Percentiles rank a stretch among this genome's conserved stretches.
Evolutionary conservation across 2,797 vertebrate species (phyloP).

Genomic region (Adrianichthys oophorus): DNA sequence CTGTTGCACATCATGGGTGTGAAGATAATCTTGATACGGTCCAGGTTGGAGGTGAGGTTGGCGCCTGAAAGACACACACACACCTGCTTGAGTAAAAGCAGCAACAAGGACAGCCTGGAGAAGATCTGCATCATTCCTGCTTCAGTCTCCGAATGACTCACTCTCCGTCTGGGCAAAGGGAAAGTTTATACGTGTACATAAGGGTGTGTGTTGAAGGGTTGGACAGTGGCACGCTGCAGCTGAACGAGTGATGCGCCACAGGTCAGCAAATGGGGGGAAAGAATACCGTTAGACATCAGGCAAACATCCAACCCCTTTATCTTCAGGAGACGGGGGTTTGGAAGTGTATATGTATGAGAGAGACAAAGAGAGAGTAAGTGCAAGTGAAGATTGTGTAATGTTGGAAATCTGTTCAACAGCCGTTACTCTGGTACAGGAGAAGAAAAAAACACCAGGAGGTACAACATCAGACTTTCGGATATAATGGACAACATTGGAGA

Average conservation of each 20-base stretch:
- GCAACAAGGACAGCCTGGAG: conserved; percentile 52
- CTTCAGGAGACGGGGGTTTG: conserved; percentile 68
- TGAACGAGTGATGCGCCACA: conserved; percentile 69
- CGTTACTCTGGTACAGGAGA: conserved; percentile 53
- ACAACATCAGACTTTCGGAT: conserved; percentile 62
- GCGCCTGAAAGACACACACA: conserved; percentile 81
- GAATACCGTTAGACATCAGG: conserved; percentile 65
- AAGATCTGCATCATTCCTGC: conserved; percentile 73
- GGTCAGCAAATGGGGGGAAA: conserved; percentile 57
- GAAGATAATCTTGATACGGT: conserved; percentile 95
- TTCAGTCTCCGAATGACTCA: conserved; percentile 60
- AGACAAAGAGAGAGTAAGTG: conserved; percentile 65
- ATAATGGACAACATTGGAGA: conserved; percentile 38
- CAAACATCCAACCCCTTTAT: conserved; percentile 71
- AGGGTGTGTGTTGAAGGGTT: conserved; percentile 69
- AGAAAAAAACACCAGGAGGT: conserved; percentile 53
- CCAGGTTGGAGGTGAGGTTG: conserved; percentile 90
- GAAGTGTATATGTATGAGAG: conserved; percentile 60
- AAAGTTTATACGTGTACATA: conserved; percentile 72
- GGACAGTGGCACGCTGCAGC: conserved; percentile 68
- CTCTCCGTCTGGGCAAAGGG: conserved; percentile 59
- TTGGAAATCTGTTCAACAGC: conserved; percentile 75
- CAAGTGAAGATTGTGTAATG: conserved; percentile 72
- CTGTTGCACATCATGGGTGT: conserved; percentile 92
- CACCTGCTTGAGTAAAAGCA: conserved; percentile 69